A percentile compares a stretch with the other conserved stretches of the same genome.
phyloP scores from a whole-genome alignment of 1,140 invertebrate genomes.

The Eupeodes corollae region DNA sequence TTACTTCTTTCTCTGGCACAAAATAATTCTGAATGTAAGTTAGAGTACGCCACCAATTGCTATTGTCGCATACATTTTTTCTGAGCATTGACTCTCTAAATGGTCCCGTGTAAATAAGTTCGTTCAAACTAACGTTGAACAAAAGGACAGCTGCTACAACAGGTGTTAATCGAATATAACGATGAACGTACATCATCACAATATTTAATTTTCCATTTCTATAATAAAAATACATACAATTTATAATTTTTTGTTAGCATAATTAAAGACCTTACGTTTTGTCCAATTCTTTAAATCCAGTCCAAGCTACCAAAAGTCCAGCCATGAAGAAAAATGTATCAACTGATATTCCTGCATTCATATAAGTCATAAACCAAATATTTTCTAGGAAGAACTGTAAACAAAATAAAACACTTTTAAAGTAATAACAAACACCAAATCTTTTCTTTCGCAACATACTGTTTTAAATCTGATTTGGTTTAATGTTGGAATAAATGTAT shows the following conservation, averaged over 20 bases:
- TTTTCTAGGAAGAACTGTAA: too few species aligned
- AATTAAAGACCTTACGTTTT: constrained; percentile 43
- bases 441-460: too few species aligned
- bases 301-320: constrained; percentile 49
- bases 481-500: neutral
- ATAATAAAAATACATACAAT: constrained; percentile 21
- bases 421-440: too few species aligned
- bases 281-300: constrained; percentile 50
- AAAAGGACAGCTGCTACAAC: constrained; percentile 44
- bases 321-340: constrained; percentile 54
- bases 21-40: neutral
- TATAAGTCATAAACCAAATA: constrained; percentile 10
- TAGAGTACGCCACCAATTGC: neutral
- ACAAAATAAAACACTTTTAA: too few species aligned
- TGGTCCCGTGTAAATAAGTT: neutral
- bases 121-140: constrained; percentile 19
- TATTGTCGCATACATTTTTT: too few species aligned
- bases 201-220: constrained; percentile 37
- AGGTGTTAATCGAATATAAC: constrained; percentile 47
- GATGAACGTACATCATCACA: constrained; percentile 42
- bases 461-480: constrained; percentile 3
- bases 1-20: too few species aligned
- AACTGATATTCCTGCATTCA: constrained; percentile 42
- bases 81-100: neutral
- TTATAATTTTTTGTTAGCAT: too few species aligned